Conservation (phyloP, 2,888 invertebrate species). For the Ophraella communa region DNA sequence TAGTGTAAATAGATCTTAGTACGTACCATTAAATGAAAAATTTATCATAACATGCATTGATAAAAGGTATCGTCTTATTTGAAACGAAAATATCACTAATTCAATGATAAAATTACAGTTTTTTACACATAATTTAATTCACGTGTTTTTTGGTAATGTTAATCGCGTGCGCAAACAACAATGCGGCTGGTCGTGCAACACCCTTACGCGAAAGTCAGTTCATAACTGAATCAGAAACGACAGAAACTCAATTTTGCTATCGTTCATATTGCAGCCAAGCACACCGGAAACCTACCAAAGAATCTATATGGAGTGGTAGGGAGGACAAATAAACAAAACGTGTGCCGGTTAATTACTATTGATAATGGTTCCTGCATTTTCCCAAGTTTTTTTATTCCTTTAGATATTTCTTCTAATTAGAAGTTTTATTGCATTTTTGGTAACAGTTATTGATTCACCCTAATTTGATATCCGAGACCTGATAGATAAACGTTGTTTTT, state of each 20-base stretch:
- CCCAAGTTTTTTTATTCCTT: too few relatives aligned
- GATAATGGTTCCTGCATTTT: too few relatives aligned
- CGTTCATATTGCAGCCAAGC: neutral
- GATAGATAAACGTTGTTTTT: too few relatives aligned
- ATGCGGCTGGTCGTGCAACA: neutral
- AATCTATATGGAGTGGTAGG: neutral
- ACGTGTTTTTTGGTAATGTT: conserved; percentile 1
- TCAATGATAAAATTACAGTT: neutral
- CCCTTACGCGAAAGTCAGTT: neutral
- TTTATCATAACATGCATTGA: neutral
- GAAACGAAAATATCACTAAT: neutral
- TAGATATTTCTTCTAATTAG: too few relatives aligned
- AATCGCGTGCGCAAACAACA: neutral
- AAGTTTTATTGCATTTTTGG: too few relatives aligned
- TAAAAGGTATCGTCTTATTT: neutral
- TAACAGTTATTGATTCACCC: too few relatives aligned
- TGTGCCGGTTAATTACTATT: neutral
- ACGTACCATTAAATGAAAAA: neutral
- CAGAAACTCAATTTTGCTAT: neutral
- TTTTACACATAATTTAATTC: neutral
- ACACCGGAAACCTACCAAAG: neutral
- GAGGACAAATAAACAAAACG: neutral
- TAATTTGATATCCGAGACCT: too few relatives aligned
- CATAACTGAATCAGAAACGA: conserved; percentile 1
- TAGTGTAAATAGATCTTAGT: neutral